Percentiles rank a stretch among this genome's conserved stretches.
phyloP scores from a whole-genome alignment of 2,888 invertebrate genomes.

The Taphrorychus bicolor region DNA sequence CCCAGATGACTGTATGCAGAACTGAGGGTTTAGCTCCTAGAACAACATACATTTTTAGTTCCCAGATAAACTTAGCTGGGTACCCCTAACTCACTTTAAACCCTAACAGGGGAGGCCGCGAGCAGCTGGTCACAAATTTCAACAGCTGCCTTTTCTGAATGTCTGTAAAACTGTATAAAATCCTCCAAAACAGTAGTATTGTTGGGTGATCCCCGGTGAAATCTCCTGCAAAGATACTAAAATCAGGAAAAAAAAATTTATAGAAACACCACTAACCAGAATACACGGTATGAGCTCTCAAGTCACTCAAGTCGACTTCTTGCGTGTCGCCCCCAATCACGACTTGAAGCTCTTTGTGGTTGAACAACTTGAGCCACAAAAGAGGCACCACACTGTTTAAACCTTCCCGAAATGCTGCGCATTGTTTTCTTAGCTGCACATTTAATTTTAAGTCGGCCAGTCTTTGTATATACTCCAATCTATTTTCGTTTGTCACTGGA shows the following conservation, averaged over 20 bases:
- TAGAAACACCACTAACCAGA: constrained; percentile 63
- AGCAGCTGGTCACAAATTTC: constrained; percentile 98
- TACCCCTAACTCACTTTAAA: constrained; percentile 72
- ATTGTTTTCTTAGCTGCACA: constrained; percentile 86
- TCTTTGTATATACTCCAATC: constrained; percentile 95
- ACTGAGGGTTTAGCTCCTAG: constrained; percentile 93
- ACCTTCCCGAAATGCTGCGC: constrained; percentile 87
- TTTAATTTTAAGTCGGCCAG: constrained; percentile 97
- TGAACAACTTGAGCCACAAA: constrained; percentile 95
- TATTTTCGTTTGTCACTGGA: constrained; percentile 88
- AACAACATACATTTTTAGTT: constrained; percentile 36
- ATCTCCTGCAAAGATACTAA: constrained; percentile 66
- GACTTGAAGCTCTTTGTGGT: constrained; percentile 91
- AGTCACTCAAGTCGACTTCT: constrained; percentile 91
- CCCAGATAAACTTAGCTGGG: neutral
- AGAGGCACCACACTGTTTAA: constrained; percentile 89
- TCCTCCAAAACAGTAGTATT: constrained; percentile 89
- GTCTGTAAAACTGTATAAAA: constrained; percentile 82
- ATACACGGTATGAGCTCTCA: constrained; percentile 87
- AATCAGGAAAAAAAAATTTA: constrained; percentile 2
- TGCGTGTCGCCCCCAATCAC: constrained; percentile 96
- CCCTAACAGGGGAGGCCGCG: constrained; percentile 93
- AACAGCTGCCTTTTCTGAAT: constrained; percentile 84
- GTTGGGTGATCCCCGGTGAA: constrained; percentile 84
- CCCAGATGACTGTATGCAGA: constrained; percentile 95